phyloP scores from a whole-genome alignment of 1,140 invertebrate species.

The Zaprionus gabonicus region DNA sequence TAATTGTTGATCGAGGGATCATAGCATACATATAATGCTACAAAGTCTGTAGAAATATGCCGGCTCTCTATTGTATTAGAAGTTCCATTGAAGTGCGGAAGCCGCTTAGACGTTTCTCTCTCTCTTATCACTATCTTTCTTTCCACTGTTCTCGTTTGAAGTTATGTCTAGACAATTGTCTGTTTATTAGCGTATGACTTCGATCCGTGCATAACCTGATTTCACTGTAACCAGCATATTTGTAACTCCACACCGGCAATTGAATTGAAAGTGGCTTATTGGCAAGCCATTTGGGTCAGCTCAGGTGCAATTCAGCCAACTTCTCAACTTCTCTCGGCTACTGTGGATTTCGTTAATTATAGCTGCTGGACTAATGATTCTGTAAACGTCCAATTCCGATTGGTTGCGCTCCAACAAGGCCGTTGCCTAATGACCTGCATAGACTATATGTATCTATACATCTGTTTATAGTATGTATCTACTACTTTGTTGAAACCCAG shows the following conservation, averaged over 20 bases:
- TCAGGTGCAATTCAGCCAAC: slow-evolving; percentile 8
- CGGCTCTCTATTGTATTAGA: background rate
- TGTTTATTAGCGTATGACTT: slow-evolving; percentile 68
- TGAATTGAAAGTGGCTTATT: background rate
- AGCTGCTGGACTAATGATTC: slow-evolving; percentile 61
- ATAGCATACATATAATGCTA: slow-evolving; percentile 13
- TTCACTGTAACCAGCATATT: slow-evolving; percentile 44
- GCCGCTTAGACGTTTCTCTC: slow-evolving; percentile 47
- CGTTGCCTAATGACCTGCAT: slow-evolving; percentile 67
- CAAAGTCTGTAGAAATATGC: slow-evolving; percentile 5
- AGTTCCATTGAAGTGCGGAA: slow-evolving; percentile 56
- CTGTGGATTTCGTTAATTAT: slow-evolving; percentile 58
- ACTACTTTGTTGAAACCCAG: slow-evolving; percentile 35
- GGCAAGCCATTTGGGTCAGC: slow-evolving; percentile 2
- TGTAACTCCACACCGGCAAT: slow-evolving; percentile 1
- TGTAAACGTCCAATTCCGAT: slow-evolving; percentile 48
- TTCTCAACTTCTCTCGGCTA: slow-evolving; percentile 32
- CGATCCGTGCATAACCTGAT: slow-evolving; percentile 70
- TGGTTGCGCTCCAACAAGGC: slow-evolving; percentile 56
- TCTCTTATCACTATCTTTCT: background rate
- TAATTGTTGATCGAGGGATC: slow-evolving; percentile 24
- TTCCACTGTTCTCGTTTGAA: slow-evolving; percentile 15
- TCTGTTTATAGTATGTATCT: slow-evolving; percentile 8
- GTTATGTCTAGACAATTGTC: slow-evolving; percentile 60
- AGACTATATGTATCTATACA: background rate